Base-by-base conservation (phyloP, 2,797 vertebrate species). In the Oreochromis grahami region DNA sequence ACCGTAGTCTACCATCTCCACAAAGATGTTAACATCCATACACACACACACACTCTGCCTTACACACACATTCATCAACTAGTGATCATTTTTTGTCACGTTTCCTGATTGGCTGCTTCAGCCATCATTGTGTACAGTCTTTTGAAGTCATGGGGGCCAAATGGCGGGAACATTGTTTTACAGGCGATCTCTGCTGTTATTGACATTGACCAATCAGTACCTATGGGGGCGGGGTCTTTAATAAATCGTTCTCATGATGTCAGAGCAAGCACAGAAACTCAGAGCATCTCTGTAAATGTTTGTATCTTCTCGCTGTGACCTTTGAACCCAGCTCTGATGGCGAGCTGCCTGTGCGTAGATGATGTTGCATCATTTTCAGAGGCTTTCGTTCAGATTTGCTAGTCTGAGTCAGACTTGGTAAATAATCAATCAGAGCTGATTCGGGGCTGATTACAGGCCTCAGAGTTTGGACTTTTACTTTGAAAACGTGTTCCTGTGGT, bases 341-440 rank as follows among this genome's bases (percentile, higher is more conserved):
- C 4, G 21, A 43, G 24, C 24, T 8, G 9, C 24, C 15, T 70
- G 38, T 45, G 38, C 8, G 2, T 70, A 26, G 21, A 29, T 70
- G 5, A 10, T 72, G 8, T 48, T 29, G 24, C 6, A 76, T 80
- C 14, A 74, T n/a, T 48, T 48, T 72, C 41, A 17, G 0, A 48
- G 6, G 43, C 65, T 26, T 70, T 19, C 24, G 38, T 70, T 29
- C 41, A 72, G 4, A 72, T 72, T 48, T 72, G 41, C 7, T 7
- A 12, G 45, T 29, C 29, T 2, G 77, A 43, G 77, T 51, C 65
- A 70, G 38, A 45, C 65, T 43, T 21, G 8, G 45, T 80, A 72
- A 72, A 72, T 80, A 68, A 43, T 79, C 82, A 79, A 77, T 79
- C 80, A 79, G 43, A 77, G 76, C 17, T 80, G 68, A 80, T 81